Base-by-base conservation (phyloP, 2,797 vertebrate species). In the Macrochelys suwanniensis region DNA sequence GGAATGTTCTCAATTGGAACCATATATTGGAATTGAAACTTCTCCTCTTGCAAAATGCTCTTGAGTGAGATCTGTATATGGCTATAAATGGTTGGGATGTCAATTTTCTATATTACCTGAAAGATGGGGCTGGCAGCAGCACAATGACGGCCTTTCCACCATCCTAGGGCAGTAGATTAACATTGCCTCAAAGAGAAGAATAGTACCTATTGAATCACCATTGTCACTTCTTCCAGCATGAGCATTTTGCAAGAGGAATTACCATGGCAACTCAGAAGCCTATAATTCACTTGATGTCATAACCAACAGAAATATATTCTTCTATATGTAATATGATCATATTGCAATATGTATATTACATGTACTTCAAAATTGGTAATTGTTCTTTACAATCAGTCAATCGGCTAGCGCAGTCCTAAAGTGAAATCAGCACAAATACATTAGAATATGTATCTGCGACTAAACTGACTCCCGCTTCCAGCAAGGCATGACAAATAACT, bases 381-480 rank as follows among this genome's bases (percentile, higher is more conserved):
- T 88, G n/a, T 3, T 78, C 84, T 91, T 93, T 87, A 42, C 17
- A 80, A 71, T 80, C 84, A 81, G 57, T 80, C 80, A 82, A 78
- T 42, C 90, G 80, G 47, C 68, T 87, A 42, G 71, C 89, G 21
- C n/a, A 19, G 65, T 47, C 89, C 79, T 51, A 93, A 96, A 97
- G 76, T 57, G 89, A 89, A 97, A 93, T 25, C 80, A 94, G 42
- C 59, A 87, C 80, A 95, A 96, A 95, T 85, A 92, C 81, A 89
- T 93, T 23, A 23, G 88, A 90, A 95, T 92, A 92, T 83, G 56
- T 83, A 6, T 81, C 82, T 86, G 49, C 82, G 76, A 77, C 86
- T 89, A 84, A 96, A 92, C 13, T 61, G 93, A 95, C 77, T 92
- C 92, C 87, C 77, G 80, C 71, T 88, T 49, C 89, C 86, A 61